Conservation (phyloP, 2,888 invertebrate species). For the Tetrapedia diversipes region DNA sequence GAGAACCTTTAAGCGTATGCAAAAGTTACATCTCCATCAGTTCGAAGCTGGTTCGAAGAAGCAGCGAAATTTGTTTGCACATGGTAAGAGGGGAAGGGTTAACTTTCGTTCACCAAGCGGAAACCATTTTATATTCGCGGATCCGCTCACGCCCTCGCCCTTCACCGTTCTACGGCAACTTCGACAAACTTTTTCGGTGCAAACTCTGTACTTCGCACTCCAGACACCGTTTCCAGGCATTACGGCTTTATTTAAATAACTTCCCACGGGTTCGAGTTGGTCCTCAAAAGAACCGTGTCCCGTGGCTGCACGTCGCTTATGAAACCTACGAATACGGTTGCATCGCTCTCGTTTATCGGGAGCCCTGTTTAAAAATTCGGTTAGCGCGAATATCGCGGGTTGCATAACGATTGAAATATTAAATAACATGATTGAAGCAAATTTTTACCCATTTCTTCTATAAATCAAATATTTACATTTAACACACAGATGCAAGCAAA, state of each 20-base stretch:
- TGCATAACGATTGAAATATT: no score
- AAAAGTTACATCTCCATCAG: no score
- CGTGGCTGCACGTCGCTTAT: neutral
- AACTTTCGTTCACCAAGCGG: conserved; percentile 39
- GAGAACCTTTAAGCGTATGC: no score
- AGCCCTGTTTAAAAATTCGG: neutral
- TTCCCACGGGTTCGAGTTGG: conserved; percentile 3
- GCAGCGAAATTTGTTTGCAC: conserved; percentile 41
- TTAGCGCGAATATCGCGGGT: no score
- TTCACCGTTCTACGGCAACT: conserved; percentile 18
- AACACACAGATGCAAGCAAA: no score
- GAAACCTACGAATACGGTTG: neutral
- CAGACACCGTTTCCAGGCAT: conserved; percentile 26
- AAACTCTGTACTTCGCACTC: conserved; percentile 48
- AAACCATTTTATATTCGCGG: conserved; percentile 56
- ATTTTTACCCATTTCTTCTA: no score
- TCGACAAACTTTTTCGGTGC: conserved; percentile 40
- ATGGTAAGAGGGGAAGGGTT: conserved; percentile 11
- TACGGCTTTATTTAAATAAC: conserved; percentile 41
- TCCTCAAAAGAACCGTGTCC: conserved; percentile 13
- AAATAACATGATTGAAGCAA: neutral
- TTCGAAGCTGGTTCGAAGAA: neutral
- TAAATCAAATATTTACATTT: no score
- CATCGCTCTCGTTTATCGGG: neutral
- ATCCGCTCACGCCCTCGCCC: conserved; percentile 24